Conservation (phyloP, 2,888 invertebrate genomes). For the Microctonus aethiopoides region DNA sequence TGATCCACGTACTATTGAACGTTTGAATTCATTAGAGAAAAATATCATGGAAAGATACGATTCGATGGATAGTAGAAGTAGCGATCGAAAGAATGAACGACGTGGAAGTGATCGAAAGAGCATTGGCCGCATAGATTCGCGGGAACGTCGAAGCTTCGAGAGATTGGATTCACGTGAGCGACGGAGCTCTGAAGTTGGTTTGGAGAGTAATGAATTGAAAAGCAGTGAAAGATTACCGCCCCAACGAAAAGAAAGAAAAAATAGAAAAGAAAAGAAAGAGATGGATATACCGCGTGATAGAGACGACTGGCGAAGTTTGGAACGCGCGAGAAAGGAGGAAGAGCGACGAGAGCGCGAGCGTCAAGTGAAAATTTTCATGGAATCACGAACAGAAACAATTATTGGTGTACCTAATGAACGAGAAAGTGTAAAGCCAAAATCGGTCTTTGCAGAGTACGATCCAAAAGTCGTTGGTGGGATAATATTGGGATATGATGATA, state of each 20-base stretch:
- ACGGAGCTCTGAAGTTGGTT: constrained; percentile 27
- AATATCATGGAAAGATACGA: constrained; percentile 45
- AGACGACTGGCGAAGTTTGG: constrained; percentile 63
- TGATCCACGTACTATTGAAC: constrained; percentile 57
- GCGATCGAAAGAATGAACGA: constrained; percentile 39
- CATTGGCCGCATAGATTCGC: constrained; percentile 48
- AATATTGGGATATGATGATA: constrained; percentile 61
- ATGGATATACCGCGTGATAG: constrained; percentile 59
- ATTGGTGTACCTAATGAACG: constrained; percentile 52
- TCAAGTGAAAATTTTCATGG: constrained; percentile 52
- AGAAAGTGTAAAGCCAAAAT: constrained; percentile 62
- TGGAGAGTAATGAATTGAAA: background rate
- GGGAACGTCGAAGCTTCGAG: constrained; percentile 53
- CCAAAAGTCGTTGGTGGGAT: constrained; percentile 71
- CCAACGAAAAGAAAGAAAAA: constrained; percentile 43
- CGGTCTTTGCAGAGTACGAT: constrained; percentile 74
- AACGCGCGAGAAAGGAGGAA: constrained; percentile 60
- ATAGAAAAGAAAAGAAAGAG: constrained; percentile 45
- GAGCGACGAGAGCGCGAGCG: constrained; percentile 59
- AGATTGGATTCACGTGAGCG: constrained; percentile 45
- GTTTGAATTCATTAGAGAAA: constrained; percentile 51
- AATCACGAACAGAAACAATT: constrained; percentile 55
- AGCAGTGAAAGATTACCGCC: constrained; percentile 8
- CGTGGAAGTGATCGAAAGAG: constrained; percentile 45
- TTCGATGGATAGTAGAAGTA: constrained; percentile 36